Evolutionary conservation across 1,140 invertebrate species (phyloP).

Genomic region (Hermetia illucens): DNA sequence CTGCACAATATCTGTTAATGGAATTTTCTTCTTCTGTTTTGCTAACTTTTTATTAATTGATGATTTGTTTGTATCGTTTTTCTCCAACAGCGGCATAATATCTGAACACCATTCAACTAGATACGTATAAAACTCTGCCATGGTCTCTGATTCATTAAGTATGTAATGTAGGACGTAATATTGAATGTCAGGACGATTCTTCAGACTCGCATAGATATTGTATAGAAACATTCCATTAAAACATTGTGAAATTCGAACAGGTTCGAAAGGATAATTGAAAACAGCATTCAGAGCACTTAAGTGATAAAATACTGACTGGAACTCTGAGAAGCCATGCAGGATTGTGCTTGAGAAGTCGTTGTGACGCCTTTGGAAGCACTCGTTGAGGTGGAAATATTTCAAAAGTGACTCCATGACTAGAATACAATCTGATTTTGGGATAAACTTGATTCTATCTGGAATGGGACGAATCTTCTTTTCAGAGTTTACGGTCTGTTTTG

Average conservation of each 20-base stretch:
- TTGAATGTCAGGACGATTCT: slow-evolving; percentile 34
- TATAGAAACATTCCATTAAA: slow-evolving; percentile 61
- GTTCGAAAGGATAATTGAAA: slow-evolving; percentile 38
- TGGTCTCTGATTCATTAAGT: slow-evolving; percentile 35
- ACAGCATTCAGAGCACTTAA: slow-evolving; percentile 48
- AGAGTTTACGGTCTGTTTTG: slow-evolving; percentile 14
- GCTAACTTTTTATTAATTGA: slow-evolving; percentile 22
- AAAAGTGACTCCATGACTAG: slow-evolving; percentile 42
- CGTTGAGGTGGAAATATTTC: slow-evolving; percentile 45
- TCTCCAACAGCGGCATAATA: slow-evolving; percentile 1
- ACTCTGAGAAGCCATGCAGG: slow-evolving; percentile 54
- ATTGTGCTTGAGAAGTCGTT: slow-evolving; percentile 42
- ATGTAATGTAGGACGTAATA: slow-evolving; percentile 35
- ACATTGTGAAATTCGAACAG: slow-evolving; percentile 37
- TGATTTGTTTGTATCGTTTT: slow-evolving; percentile 14
- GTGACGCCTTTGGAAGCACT: slow-evolving; percentile 38
- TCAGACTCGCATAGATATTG: slow-evolving; percentile 47
- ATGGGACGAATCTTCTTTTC: slow-evolving; percentile 14
- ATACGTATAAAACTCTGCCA: slow-evolving; percentile 28
- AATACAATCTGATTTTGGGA: slow-evolving; percentile 41
- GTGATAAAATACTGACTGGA: slow-evolving; percentile 51
- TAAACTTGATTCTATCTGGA: slow-evolving; percentile 32
- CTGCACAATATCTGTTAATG: not conserved
- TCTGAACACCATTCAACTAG: slow-evolving; percentile 16
- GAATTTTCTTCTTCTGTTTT: slow-evolving; percentile 12